Evolutionary conservation across 2,113 vertebrate species (phyloP), one percentile per base, ranked within the genome.

Genomic region (Crotalus horridus): DNA sequence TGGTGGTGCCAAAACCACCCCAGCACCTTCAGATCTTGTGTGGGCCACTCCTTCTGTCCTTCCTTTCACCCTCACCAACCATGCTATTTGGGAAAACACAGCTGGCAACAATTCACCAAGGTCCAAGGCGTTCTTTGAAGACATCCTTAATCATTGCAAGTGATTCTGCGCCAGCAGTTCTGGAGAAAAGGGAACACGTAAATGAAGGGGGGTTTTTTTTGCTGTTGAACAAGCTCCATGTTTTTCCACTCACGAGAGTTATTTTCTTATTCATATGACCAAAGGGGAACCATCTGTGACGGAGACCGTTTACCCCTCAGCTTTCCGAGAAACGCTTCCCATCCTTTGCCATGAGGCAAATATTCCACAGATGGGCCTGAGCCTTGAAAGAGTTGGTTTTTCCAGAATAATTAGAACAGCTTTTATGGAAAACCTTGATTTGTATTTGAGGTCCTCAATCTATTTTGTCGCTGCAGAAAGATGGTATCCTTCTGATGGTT

Each of bases 281-380:
- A 94, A 96, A 92, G 88, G 81, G 53, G 92, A 95, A 74, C 94
- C 96, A 94, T 88, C 93, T 95, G 93, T 9, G 0, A 90, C 91
- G 94, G 91, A 85, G 93, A 96, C 81, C 90, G 58, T 58, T 24
- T 29, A 92, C 89, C 96, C 94, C 90, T 29, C 93, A 94, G 94
- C 89, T 58, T 87, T 85, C 15, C 10, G 3, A 26, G 86, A 88
- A 87, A 87, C 91, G 26, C 90, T 92, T 93, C 92, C 92, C 89
- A 94, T 94, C 94, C 95, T 94, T 92, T 93, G 93, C 94, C 93
- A 96, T 2, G 0, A 96, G 95, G 95, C 93, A 97, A 94, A 92
- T 24, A 33, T 90, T 56, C 88, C 94, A 91, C 94, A 94, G 91
- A 91, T 92, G 64, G 86, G 88, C 92, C 58, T 74, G 89, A 89